A percentile compares a stretch with the other conserved stretches of the same genome.
Conservation (phyloP, 2,797 vertebrate species). For the Brotula barbata region DNA sequence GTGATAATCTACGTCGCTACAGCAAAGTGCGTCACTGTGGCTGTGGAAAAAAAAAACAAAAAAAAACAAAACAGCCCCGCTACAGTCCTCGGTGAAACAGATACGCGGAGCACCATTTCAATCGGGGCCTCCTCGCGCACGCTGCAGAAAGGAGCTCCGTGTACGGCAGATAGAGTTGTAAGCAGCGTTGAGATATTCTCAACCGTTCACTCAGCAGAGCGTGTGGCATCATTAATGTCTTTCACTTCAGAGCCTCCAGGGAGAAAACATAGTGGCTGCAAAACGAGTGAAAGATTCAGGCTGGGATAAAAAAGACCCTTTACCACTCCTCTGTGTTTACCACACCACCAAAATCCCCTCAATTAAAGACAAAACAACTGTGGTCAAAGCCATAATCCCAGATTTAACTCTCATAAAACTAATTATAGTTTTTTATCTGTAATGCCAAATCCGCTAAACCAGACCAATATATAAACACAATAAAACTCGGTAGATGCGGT, state of each 20-base stretch:
- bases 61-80: slow-evolving; percentile 41
- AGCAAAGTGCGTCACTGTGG: slow-evolving; percentile 57
- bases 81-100: slow-evolving; percentile 54
- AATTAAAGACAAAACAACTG: slow-evolving; percentile 76
- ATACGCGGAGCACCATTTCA: slow-evolving; percentile 44
- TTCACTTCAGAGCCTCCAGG: slow-evolving; percentile 37
- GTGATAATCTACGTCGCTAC: slow-evolving; percentile 52
- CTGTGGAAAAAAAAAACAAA: slow-evolving; percentile 63
- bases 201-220: slow-evolving; percentile 37
- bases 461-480: slow-evolving; percentile 71
- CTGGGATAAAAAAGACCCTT: slow-evolving; percentile 55
- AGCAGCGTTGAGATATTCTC: slow-evolving; percentile 35
- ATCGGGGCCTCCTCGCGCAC: not conserved
- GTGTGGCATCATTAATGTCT: slow-evolving; percentile 56
- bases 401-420: slow-evolving; percentile 77
- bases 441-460: slow-evolving; percentile 69
- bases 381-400: slow-evolving; percentile 68
- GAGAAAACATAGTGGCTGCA: slow-evolving; percentile 42
- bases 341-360: slow-evolving; percentile 67
- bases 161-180: slow-evolving; percentile 30
- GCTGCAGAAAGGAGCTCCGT: slow-evolving; percentile 31
- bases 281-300: slow-evolving; percentile 51
- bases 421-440: slow-evolving; percentile 74
- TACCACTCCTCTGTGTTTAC: slow-evolving; percentile 65
- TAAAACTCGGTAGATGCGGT: slow-evolving; percentile 71